Conservation (phyloP, 1,140 invertebrate species). For the Druon quercuslanigerum region DNA sequence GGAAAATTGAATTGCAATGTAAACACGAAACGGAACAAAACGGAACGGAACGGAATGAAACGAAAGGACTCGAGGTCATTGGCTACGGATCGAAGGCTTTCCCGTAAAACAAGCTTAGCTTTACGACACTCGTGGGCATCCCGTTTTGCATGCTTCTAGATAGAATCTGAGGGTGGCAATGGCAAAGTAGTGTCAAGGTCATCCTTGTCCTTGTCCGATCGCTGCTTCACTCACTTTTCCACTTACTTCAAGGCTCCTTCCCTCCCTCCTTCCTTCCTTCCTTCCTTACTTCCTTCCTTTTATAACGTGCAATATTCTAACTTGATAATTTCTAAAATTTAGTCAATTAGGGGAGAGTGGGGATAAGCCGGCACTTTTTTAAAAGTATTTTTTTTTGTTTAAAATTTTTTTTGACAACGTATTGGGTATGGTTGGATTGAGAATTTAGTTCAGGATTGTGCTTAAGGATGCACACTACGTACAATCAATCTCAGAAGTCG, state of each 20-base stretch:
- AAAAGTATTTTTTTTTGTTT: too few relatives aligned
- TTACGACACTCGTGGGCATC: slow-evolving; percentile 1
- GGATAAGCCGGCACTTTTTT: too few relatives aligned
- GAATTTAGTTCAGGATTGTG: too few relatives aligned
- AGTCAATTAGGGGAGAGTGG: not conserved
- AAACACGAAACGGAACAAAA: slow-evolving; percentile 5
- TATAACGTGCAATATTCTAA: not conserved
- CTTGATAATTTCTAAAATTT: not conserved
- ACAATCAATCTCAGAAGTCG: too few relatives aligned
- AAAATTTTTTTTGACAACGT: too few relatives aligned
- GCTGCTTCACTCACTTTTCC: not conserved
- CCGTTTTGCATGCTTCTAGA: slow-evolving; percentile 21
- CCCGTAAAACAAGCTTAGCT: not conserved
- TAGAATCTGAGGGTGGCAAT: not conserved
- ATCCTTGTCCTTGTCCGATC: not conserved
- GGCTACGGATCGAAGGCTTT: slow-evolving; percentile 17
- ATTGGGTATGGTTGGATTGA: too few relatives aligned
- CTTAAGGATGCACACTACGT: too few relatives aligned
- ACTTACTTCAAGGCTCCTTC: not conserved
- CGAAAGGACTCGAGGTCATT: not conserved
- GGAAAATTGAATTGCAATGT: not conserved
- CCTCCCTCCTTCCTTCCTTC: not conserved
- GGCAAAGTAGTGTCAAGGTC: slow-evolving; percentile 13
- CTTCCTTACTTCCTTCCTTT: not conserved
- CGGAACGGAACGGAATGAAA: too few relatives aligned